Conservation (phyloP, 1,140 invertebrate species). For the Vollenhovia emeryi region DNA sequence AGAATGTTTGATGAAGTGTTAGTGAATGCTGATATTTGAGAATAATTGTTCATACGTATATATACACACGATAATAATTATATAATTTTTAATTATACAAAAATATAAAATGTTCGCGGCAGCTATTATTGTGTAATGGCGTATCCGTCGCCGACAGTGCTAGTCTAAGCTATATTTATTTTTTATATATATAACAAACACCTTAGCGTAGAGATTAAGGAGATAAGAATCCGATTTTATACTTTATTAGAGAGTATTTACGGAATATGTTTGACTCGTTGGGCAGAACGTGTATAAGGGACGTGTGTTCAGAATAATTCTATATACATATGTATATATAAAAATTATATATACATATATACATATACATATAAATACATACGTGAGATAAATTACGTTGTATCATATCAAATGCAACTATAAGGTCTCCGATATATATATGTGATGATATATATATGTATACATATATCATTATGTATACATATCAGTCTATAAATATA, state of each 20-base stretch:
- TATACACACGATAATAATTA: constrained; percentile 67
- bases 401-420: constrained; percentile 54
- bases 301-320: constrained; percentile 67
- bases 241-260: constrained; percentile 69
- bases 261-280: constrained; percentile 61
- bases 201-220: constrained; percentile 65
- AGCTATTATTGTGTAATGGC: constrained; percentile 83
- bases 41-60: constrained; percentile 65
- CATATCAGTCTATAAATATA: constrained; percentile 45
- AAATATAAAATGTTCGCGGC: constrained; percentile 73
- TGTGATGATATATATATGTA: constrained; percentile 33
- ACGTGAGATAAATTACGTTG: constrained; percentile 33
- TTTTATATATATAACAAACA: constrained; percentile 78
- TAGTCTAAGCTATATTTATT: constrained; percentile 85
- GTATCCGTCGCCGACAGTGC: constrained; percentile 79
- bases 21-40: constrained; percentile 71
- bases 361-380: constrained; percentile 12
- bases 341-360: neutral
- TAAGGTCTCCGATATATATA: too few species aligned
- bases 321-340: constrained; percentile 28
- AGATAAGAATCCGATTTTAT: constrained; percentile 65
- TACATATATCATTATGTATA: constrained; percentile 20
- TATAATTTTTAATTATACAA: constrained; percentile 77
- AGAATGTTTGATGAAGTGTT: constrained; percentile 67
- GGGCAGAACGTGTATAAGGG: constrained; percentile 51